Evolutionary conservation across 2,797 vertebrate species (phyloP).

Genomic region (Neosilurus hyrtlii): DNA sequence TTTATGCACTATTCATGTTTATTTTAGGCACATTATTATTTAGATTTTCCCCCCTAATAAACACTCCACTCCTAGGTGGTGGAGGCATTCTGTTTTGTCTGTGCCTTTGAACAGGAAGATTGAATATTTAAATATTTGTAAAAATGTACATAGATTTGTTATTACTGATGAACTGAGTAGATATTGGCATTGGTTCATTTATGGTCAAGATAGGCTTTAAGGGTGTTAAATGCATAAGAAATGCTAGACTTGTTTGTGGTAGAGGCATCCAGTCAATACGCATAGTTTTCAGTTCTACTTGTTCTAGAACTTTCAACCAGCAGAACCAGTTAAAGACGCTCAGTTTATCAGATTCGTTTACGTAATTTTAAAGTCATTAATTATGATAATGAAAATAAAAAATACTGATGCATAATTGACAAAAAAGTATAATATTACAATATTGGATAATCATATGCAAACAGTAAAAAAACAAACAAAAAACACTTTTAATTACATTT

Average conservation of each 20-base stretch:
- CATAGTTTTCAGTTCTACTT: not conserved
- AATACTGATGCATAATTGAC: not conserved
- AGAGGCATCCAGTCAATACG: not conserved
- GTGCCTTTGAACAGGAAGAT: not conserved
- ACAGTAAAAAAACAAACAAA: not conserved
- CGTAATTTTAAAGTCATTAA: not conserved
- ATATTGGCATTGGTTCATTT: not conserved
- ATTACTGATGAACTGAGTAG: not conserved
- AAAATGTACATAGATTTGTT: not conserved
- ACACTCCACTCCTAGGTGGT: not conserved
- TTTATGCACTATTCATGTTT: not conserved
- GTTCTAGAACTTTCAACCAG: not conserved
- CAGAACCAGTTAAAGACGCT: not conserved
- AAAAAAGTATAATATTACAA: not conserved
- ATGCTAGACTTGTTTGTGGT: not conserved
- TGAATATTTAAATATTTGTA: not conserved
- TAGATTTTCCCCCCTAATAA: not conserved
- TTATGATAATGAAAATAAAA: not conserved
- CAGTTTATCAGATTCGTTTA: not conserved
- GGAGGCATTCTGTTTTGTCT: not conserved
- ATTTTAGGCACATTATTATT: not conserved
- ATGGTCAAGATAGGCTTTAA: not conserved
- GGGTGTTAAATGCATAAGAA: not conserved
- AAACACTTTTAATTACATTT: not conserved
- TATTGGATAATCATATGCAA: not conserved